Conservation (phyloP, 2,113 vertebrate species). For the Nothocercus julius region DNA sequence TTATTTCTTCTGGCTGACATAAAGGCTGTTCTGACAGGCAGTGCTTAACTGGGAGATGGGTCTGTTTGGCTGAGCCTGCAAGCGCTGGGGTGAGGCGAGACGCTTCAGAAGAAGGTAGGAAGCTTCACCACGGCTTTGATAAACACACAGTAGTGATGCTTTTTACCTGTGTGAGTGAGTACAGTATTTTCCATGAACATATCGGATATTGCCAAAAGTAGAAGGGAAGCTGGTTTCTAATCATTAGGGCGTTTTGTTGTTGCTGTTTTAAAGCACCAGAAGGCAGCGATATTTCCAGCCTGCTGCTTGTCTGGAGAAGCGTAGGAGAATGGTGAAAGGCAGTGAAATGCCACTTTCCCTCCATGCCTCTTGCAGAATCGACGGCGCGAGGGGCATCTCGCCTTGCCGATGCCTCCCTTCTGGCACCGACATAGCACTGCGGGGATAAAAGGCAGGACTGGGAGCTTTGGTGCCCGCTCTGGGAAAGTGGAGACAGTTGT, state of each 20-base stretch:
- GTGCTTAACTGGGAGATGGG: neutral
- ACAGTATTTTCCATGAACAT: rapidly evolving
- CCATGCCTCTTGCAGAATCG: neutral
- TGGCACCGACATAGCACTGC: neutral
- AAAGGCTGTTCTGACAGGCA: neutral
- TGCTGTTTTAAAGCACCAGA: neutral
- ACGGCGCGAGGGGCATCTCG: rapidly evolving
- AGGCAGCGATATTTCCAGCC: neutral
- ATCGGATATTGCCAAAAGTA: neutral
- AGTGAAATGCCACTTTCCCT: neutral
- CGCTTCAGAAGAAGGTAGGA: neutral
- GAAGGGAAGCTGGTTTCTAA: neutral
- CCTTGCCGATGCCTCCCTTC: neutral
- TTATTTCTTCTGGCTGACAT: neutral
- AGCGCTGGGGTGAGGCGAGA: neutral
- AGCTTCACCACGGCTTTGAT: neutral
- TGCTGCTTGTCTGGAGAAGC: neutral
- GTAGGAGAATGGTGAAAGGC: neutral
- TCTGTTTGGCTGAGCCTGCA: neutral
- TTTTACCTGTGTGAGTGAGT: neutral
- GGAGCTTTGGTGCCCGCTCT: neutral
- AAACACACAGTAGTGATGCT: neutral
- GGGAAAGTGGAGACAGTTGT: rapidly evolving
- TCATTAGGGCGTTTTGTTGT: rapidly evolving
- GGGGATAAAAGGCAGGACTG: neutral